A percentile compares a stretch with the other conserved stretches of the same genome.
These are phyloP conservation scores for Carpatolechia fugitivella DNA, from an alignment of 2,888 invertebrate genomes.

Conservation along the genomic window DNA sequence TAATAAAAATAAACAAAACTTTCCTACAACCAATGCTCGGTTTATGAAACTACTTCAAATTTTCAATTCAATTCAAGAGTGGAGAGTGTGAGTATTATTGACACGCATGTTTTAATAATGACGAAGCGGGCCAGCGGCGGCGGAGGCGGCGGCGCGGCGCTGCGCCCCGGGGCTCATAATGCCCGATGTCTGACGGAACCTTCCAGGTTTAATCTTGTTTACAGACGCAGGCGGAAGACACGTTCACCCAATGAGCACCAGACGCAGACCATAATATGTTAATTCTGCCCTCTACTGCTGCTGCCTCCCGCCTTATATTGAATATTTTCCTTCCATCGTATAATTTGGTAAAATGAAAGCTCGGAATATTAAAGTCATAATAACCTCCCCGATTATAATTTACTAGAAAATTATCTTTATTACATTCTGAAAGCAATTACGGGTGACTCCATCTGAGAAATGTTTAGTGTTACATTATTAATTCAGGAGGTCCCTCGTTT, in stretches of 20 bases:
- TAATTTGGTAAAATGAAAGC: conserved; percentile 54
- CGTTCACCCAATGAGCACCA: conserved; percentile 16
- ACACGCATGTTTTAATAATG: too few species aligned
- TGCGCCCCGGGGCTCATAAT: neutral
- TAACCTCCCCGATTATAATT: conserved; percentile 13
- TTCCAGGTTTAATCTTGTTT: conserved; percentile 23
- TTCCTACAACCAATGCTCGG: neutral
- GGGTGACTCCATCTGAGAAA: conserved; percentile 1
- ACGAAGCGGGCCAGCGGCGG: too few species aligned
- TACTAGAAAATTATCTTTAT: conserved; percentile 17
- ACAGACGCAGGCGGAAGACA: conserved; percentile 25
- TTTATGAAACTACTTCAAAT: neutral
- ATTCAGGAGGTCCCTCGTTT: neutral
- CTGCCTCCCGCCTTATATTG: conserved; percentile 51
- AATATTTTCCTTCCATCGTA: conserved; percentile 59
- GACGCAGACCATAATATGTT: conserved; percentile 54
- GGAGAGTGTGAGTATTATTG: neutral
- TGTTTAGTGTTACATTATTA: conserved; percentile 1
- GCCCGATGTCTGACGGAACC: neutral
- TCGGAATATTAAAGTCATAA: conserved; percentile 23
- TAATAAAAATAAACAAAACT: neutral
- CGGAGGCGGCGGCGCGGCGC: too few species aligned
- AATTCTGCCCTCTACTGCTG: conserved; percentile 50
- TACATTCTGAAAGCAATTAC: conserved; percentile 13
- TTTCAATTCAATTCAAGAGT: neutral